These are phyloP conservation scores for Trachymyrmex septentrionalis DNA, from an alignment of 1,140 invertebrate species.

Conservation along the genomic window DNA sequence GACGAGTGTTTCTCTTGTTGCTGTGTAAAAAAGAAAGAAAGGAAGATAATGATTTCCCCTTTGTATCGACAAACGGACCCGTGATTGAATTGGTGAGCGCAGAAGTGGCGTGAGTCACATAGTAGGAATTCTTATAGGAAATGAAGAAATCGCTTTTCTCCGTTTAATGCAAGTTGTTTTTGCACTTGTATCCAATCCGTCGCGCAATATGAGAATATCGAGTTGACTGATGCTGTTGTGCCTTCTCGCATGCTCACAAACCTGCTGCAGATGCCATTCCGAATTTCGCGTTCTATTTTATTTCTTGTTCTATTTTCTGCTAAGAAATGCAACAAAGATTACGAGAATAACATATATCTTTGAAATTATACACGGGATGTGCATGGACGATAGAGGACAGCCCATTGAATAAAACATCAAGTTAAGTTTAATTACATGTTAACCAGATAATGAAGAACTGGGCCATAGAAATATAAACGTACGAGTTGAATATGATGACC, in stretches of 20 bases:
- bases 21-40: background rate
- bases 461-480: background rate
- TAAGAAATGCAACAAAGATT: background rate
- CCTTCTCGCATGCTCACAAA: background rate
- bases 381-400: background rate
- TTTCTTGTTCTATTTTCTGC: background rate
- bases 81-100: conserved; percentile 24
- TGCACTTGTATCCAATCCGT: conserved; percentile 1
- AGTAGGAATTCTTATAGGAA: conserved; percentile 24
- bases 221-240: background rate
- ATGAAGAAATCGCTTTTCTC: conserved; percentile 55
- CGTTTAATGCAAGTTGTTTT: conserved; percentile 28
- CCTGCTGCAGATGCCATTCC: background rate
- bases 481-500: background rate
- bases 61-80: conserved; percentile 7
- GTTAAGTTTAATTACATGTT: no score
- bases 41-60: conserved; percentile 19
- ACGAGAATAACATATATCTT: background rate
- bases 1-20: conserved; percentile 31
- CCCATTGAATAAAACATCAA: no score
- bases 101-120: conserved; percentile 41
- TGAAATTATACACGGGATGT: background rate
- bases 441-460: no score
- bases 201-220: background rate
- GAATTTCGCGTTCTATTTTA: background rate